A percentile compares a stretch with the other conserved stretches of the same genome.
phyloP scores from a whole-genome alignment of 2,797 vertebrate genomes.

The Gallinago nigripennis region DNA sequence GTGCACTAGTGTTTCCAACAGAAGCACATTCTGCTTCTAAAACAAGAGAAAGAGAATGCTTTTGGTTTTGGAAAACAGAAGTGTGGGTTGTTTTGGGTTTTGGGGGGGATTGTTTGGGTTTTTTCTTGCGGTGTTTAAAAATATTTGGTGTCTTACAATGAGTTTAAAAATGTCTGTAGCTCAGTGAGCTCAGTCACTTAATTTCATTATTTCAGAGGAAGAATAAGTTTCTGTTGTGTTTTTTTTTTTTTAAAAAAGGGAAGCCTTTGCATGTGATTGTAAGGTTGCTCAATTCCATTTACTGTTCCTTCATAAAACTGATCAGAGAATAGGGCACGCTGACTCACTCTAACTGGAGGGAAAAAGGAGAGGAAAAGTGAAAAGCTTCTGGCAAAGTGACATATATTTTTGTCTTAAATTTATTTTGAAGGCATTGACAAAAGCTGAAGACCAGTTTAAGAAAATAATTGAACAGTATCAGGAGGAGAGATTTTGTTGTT shows the following conservation, averaged over 20 bases:
- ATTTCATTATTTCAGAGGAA: neutral
- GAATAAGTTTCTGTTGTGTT: neutral
- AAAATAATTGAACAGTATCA: conserved; percentile 80
- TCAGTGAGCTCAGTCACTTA: neutral
- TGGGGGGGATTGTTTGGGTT: accelerated
- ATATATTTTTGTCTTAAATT: neutral
- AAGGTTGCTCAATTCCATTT: neutral
- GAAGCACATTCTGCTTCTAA: neutral
- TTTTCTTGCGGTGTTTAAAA: neutral
- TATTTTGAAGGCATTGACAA: conserved; percentile 82
- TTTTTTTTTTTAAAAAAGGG: neutral
- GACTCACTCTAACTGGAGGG: neutral
- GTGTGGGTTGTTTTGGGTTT: neutral
- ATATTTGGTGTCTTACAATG: neutral
- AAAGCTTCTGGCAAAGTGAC: neutral
- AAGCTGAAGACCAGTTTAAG: conserved; percentile 83
- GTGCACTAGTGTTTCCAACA: neutral
- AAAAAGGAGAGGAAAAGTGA: neutral
- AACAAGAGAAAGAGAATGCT: neutral
- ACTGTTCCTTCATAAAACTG: neutral
- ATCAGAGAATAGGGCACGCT: neutral
- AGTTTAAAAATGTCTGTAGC: neutral
- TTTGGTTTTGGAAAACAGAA: neutral
- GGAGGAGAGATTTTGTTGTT: conserved; percentile 84
- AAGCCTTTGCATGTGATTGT: neutral